Percentiles rank a stretch among this genome's conserved stretches.
These are phyloP conservation scores for Subanguina moxae DNA, from an alignment of 1,140 invertebrate species.

Conservation along the genomic window DNA sequence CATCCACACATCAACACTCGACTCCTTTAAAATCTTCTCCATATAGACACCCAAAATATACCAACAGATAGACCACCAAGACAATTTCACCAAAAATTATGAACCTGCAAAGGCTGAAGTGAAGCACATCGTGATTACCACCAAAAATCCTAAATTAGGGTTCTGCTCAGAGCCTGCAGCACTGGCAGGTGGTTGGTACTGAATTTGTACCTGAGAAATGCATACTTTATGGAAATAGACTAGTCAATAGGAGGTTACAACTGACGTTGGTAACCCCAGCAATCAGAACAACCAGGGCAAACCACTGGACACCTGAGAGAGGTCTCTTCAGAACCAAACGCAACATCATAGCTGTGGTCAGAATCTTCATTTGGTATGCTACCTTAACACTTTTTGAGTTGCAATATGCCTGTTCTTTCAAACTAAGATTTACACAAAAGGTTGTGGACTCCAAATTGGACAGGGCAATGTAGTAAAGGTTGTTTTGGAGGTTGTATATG, in stretches of 20 bases:
- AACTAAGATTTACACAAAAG: slow-evolving; percentile 35
- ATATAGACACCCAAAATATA: slow-evolving; percentile 53
- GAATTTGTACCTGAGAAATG: slow-evolving; percentile 40
- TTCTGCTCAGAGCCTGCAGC: slow-evolving; percentile 35
- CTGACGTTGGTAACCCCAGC: slow-evolving; percentile 40
- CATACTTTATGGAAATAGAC: neutral
- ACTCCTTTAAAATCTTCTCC: slow-evolving; percentile 51
- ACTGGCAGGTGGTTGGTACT: slow-evolving; percentile 46
- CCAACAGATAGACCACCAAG: neutral
- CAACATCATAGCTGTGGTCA: slow-evolving; percentile 56
- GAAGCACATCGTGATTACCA: slow-evolving; percentile 55
- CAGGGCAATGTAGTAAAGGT: slow-evolving; percentile 44
- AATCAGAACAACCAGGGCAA: slow-evolving; percentile 44
- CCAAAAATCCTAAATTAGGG: slow-evolving; percentile 43
- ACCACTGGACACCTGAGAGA: slow-evolving; percentile 48
- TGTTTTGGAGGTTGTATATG: slow-evolving; percentile 46
- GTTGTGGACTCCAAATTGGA: slow-evolving; percentile 49
- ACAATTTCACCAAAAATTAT: neutral
- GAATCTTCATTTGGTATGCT: slow-evolving; percentile 55
- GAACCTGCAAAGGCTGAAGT: slow-evolving; percentile 57
- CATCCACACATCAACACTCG: slow-evolving; percentile 50
- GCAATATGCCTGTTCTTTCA: neutral
- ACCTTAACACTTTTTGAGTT: slow-evolving; percentile 46
- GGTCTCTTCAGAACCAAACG: slow-evolving; percentile 39
- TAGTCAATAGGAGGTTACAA: slow-evolving; percentile 9